Base-by-base conservation (phyloP, 1,140 invertebrate genomes). In the Pteromalus puparum region DNA sequence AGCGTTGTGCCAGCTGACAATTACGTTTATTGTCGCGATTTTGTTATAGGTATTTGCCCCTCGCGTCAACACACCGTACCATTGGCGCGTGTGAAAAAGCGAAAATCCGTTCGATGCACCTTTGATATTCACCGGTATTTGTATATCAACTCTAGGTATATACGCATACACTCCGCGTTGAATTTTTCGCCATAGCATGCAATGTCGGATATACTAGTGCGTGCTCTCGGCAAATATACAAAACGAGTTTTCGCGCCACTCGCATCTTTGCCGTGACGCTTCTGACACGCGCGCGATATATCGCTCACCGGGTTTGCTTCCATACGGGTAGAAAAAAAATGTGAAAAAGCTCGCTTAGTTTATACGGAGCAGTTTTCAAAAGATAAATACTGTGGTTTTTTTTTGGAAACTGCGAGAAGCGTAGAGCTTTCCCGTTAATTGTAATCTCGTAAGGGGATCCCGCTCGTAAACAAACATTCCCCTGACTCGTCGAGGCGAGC, bases 401-500 rank as follows among this genome's bases (percentile, higher is more conserved):
- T 61, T 61, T 61, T 7, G 5, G 5, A 61, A 21, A 4, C 2
- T 18, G 18, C 2, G 18, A 15, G 18, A 18, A 15, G 48, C 18
- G 18, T 15, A 18, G 12, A n/a, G n/a, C n/a, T 53, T 53, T 53
- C 53, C 53, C 53, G 53, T 61, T 61, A 61, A 61, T 61, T 61
- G 15, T 61, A 61, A 61, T 61, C 53, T 61, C 53, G 53, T 61
- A 61, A 61, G 15, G 18, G 53, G 18, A 61, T 18, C 53, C 53
- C 53, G 53, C 53, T 61, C 53, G 53, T 61, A 61, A 61, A 61
- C 53, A 61, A 61, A 61, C 53, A 61, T 61, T 61, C 53, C 53
- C 53, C 1, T 1, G 53, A n/a, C 53, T 61, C 53, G 15, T 61
- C 53, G 15, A 18, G 6, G 15, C 53, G 38, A 42, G 38, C 38